Evolutionary conservation across 2,797 vertebrate genomes (phyloP), one percentile per base, ranked within the genome.

Genomic region (Loriculus beryllinus): DNA sequence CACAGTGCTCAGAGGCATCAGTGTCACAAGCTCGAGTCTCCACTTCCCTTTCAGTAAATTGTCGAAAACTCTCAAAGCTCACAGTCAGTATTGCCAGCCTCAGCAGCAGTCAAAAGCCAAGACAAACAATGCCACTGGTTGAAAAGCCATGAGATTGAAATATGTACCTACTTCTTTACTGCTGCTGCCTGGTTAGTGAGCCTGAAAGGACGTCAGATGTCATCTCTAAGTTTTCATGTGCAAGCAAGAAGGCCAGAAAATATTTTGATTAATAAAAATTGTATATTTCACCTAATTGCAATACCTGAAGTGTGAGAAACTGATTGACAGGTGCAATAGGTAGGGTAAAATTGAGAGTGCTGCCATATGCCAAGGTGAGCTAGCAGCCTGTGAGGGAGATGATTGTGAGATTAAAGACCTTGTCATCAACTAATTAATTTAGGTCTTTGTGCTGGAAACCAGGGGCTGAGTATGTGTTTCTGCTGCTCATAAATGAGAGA

Each of bases 61-160:
- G 6, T 22, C 9, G 13, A 56, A 82, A 62, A 19, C 35, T 91
- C 39, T 76, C 60, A 39, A 48, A 85, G 60, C 65, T 89, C 68
- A 25, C 0, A 0, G 48, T 74, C 26, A 28, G 48, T 39, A n/a
- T 39, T 28, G 25, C n/a, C 1, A 18, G 48, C 33, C 63, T 79
- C 4, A 4, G 49, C 59, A 56, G 47, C 10, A 2, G 12, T 71
- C 28, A 54, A 71, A 78, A 77, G 63, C 33, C 22, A 4, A 10
- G 40, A 71, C 45, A 85, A 86, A 78, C 25, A 1, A 3, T 20
- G 57, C 67, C 11, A 14, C 35, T 77, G 68, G 25, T 33, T 68
- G 87, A 82, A 84, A 87, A 75, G 18, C 67, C 45, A 39, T 0
- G 0, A 71, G 56, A 43, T 35, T 87, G 79, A 80, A 87, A 64